Conservation (phyloP, 2,113 vertebrate species). For the Panthera tigris region DNA sequence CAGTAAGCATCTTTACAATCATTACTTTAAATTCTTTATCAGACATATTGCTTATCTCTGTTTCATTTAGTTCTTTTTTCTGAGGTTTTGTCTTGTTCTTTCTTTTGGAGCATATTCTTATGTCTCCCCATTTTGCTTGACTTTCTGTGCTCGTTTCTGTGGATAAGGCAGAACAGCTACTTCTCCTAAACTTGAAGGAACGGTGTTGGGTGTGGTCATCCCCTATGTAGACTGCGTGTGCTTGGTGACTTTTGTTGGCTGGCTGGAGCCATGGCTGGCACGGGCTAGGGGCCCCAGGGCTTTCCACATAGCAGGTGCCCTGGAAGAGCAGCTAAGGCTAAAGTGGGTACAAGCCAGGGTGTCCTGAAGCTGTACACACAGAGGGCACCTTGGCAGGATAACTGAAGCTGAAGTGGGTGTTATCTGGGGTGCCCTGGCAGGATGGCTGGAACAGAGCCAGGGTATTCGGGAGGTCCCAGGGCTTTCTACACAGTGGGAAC, state of each 20-base stretch:
- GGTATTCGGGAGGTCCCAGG: not conserved
- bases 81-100: not conserved
- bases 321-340: not conserved
- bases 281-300: not conserved
- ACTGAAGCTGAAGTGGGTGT: not conserved
- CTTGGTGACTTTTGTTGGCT: not conserved
- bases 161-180: not conserved
- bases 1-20: not conserved
- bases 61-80: not conserved
- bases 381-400: not conserved
- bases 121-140: not conserved
- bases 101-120: not conserved
- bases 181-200: not conserved
- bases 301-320: not conserved
- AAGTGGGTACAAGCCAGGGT: not conserved
- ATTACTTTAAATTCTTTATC: not conserved
- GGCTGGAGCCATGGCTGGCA: not conserved
- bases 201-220: not conserved
- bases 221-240: not conserved
- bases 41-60: not conserved
- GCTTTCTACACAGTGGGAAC: not conserved
- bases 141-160: not conserved
- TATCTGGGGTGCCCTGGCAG: not conserved
- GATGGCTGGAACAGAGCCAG: not conserved
- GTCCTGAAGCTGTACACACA: not conserved